Base-by-base conservation (phyloP, 1,140 invertebrate species). In the Dendroctonus ponderosae region DNA sequence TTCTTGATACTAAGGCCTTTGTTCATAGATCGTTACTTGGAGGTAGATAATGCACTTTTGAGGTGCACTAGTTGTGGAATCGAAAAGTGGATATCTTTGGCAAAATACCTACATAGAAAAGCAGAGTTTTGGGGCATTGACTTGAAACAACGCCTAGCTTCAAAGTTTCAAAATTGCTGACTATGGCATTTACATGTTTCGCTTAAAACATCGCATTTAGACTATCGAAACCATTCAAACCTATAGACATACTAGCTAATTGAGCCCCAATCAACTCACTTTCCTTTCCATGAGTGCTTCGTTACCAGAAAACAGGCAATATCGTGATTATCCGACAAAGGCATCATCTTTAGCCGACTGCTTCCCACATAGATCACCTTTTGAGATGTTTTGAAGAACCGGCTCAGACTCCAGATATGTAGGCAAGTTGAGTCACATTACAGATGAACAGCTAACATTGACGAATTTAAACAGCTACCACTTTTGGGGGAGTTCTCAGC, bases 271-370 rank as follows among this genome's bases (percentile, higher is more conserved):
- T 12, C 9, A 46, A 84, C 90, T 85, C 83, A 94, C 90, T 94
- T 97, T 81, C 96, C 93, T 82, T 96, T 97, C 96, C 96, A 91
- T 41, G 90, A 95, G 79, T 96, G 93, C 82, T 98, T 98, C 9
- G 92, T 97, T 73, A 97, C 94, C 79, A 94, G 86, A 82, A 94
- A 98, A 80, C 94, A 96, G 66, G 91, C 90, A 75, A 96, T 84
- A 87, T 96, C 93, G 77, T 91, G 85, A 83, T 95, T 96, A 80
- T 95, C 92, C 80, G 89, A 91, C 70, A 91, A 82, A 70, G 90
- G 88, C 84, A 89, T 89, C 90, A 91, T 92, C 80, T 85, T 87
- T 63, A 9, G 26, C 12, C 9, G 50, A 6, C 37, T 52, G 8
- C 43, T 46, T 46, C 12, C 12, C 43, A 46, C 12, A 46, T 46